Base-by-base conservation (phyloP, 2,797 vertebrate genomes). In the Enteromius mattozi region DNA sequence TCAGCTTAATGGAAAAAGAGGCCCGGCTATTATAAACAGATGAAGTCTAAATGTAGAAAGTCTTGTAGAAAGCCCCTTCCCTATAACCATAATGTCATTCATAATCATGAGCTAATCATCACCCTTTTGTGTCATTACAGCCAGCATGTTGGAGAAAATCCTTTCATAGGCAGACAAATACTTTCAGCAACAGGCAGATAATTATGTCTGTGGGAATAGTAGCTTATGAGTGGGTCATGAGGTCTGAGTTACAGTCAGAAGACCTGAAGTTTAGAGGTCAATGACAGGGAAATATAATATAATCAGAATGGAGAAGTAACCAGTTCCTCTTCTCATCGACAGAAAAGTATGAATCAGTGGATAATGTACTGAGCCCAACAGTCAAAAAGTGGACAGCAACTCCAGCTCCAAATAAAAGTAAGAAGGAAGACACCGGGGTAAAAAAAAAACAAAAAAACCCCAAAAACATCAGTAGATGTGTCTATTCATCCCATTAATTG, bases 281-380 rank as follows among this genome's bases (percentile, higher is more conserved):
- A 6, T 66, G 63, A 49, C 19, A 65, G 30, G 7, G 45, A 80
- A n/a, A n/a, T n/a, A n/a, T n/a, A 68, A 79, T 33, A 49, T 21
- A n/a, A 66, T 49, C 24, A 21, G 21, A 33, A 66, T 66, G 17
- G 19, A 37, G 78, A 49, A 80, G 42, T 37, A 66, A 51, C 65
- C 13, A 49, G 17, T 47, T 79, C 77, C 78, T 68, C 45, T 80
- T 49, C 78, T 69, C 45, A 51, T 51, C 6, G 6, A 69, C 63
- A 68, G 24, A 79, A 54, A n/a, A 54, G 69, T 24, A 35, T 37
- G 45, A 68, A 49, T 45, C 19, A 35, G 54, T 61, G 54, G 74
- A 68, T 47, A 54, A 69, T 24, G 65, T 40, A 35, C n/a, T 51
- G 30, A 51, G 30, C 65, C 21, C 0, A 33, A 68, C 5, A 63